Evolutionary conservation across 1,140 invertebrate species (phyloP), one percentile per base, ranked within the genome.

Genomic region (Eciton burchellii): DNA sequence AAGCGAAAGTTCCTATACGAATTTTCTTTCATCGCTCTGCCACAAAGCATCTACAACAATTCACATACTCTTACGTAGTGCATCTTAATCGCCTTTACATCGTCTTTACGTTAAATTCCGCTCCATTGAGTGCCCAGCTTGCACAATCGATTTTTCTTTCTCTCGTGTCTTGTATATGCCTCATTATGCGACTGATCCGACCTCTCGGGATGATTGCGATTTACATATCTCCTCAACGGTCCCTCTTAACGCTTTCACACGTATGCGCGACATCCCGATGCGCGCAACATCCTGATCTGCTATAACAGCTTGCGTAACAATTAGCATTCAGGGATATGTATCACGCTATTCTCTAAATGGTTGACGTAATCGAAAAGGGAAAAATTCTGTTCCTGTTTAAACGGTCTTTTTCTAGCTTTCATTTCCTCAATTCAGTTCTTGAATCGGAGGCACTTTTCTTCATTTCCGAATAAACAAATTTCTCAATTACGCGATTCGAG

Each of bases 231-330:
- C 1, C 52, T 19, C 16, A 54, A 21, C n/a, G n/a, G 52, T 54
- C 8, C 19, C 24, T 77, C 49, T 77, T 26, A 35, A 54, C 35
- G 26, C 74, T 79, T 79, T 79, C 74, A 70, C 63, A 57, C 5
- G 3, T 79, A 26, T 29, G 8, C 41, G 16, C 8, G 35, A 68
- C 49, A 54, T 70, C 16, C 35, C 35, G 35, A 3, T 35, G 35
- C 35, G 8, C 41, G 16, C 3, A 21, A 68, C 49, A 54, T 70
- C 16, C 65, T 49, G 24, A 35, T 41, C 1, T 26, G 9, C 29
- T 56, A 63, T 79, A 56, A 57, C 1, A 21, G 1, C 68, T 79
- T 79, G 24, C 56, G 45, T 65, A 76, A 76, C 59, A 65, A 9
- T 76, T 76, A 49, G 49, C 26, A 35, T 49, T 74, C n/a, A n/a